These are phyloP conservation scores for Canis aureus DNA, from an alignment of 2,113 vertebrate species.

Conservation along the genomic window DNA sequence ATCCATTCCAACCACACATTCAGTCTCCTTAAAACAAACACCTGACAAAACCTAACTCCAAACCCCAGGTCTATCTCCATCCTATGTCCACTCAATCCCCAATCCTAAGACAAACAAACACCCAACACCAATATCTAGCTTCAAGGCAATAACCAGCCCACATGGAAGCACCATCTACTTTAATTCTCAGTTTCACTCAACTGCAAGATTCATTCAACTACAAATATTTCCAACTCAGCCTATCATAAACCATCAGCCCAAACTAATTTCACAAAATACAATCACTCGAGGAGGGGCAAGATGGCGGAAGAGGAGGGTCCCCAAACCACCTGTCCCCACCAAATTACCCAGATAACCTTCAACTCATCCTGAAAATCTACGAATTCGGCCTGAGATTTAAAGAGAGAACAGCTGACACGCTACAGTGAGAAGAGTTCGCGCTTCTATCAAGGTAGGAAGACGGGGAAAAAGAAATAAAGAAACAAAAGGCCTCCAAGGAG, in stretches of 20 bases:
- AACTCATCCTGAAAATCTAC: too few relatives aligned
- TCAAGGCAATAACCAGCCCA: background rate
- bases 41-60: background rate
- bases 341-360: too few relatives aligned
- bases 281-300: too few relatives aligned
- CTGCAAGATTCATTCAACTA: background rate
- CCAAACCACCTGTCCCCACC: too few relatives aligned
- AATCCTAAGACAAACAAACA: background rate
- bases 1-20: background rate
- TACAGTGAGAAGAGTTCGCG: too few relatives aligned
- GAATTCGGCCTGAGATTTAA: too few relatives aligned
- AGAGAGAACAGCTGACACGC: too few relatives aligned
- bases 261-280: background rate
- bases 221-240: background rate
- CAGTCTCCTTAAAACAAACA: background rate
- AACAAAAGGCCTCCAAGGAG: too few relatives aligned
- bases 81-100: background rate
- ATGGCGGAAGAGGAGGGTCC: too few relatives aligned
- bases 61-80: background rate
- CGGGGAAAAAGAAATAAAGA: too few relatives aligned
- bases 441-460: too few relatives aligned
- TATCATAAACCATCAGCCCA: background rate
- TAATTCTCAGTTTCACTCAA: background rate
- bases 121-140: background rate
- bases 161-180: background rate